phyloP scores from a whole-genome alignment of 2,797 vertebrate species.

The Chanos chanos region DNA sequence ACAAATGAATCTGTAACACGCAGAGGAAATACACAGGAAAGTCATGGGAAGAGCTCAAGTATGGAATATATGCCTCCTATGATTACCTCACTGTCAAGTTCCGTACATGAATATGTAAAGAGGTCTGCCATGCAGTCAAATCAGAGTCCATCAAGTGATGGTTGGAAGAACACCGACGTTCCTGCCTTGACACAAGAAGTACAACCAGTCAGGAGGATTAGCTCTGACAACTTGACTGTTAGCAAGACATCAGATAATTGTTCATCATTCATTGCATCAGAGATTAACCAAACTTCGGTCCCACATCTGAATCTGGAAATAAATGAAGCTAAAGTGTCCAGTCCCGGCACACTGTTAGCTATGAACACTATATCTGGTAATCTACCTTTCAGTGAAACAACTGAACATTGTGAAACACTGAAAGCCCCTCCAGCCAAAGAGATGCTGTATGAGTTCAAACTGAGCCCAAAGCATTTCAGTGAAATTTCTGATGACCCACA shows the following conservation, averaged over 20 bases:
- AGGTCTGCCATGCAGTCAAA: slow-evolving; percentile 40
- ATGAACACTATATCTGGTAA: slow-evolving; percentile 25
- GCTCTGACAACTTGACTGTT: slow-evolving; percentile 38
- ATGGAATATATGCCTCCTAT: slow-evolving; percentile 37
- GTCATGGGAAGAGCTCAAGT: slow-evolving; percentile 47
- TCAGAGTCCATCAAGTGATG: slow-evolving; percentile 39
- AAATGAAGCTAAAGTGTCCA: slow-evolving; percentile 53
- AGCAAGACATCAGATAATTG: slow-evolving; percentile 39
- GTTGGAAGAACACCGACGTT: slow-evolving; percentile 36
- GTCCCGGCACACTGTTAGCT: slow-evolving; percentile 43
- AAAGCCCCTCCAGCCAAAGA: slow-evolving; percentile 47
- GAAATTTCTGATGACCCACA: slow-evolving; percentile 61
- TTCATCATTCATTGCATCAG: slow-evolving; percentile 34
- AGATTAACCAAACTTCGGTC: slow-evolving; percentile 55
- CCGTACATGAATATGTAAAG: slow-evolving; percentile 41
- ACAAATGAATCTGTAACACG: slow-evolving; percentile 63
- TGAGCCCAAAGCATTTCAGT: slow-evolving; percentile 69
- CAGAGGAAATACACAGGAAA: slow-evolving; percentile 48
- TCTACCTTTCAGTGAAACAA: slow-evolving; percentile 36
- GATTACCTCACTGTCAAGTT: slow-evolving; percentile 47
- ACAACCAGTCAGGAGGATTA: slow-evolving; percentile 41
- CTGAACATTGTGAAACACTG: slow-evolving; percentile 47
- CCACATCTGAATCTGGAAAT: slow-evolving; percentile 54
- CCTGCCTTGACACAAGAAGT: slow-evolving; percentile 41
- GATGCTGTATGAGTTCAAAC: slow-evolving; percentile 64